These are phyloP conservation scores for Drosophila prosaltans DNA, from an alignment of 1,140 invertebrate species.

Conservation along the genomic window DNA sequence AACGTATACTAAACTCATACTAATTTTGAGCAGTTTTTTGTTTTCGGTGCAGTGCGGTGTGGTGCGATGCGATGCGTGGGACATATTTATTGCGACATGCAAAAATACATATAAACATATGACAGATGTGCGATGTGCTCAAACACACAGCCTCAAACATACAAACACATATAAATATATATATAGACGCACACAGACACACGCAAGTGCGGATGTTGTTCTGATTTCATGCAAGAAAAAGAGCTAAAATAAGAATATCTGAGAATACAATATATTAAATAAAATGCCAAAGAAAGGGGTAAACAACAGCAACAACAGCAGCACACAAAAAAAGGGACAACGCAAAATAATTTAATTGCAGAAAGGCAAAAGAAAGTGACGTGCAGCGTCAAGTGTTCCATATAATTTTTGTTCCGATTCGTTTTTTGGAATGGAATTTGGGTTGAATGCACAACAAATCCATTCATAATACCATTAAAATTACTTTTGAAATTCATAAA, in stretches of 20 bases:
- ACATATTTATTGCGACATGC: slow-evolving; percentile 49
- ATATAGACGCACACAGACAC: slow-evolving; percentile 18
- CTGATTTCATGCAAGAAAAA: slow-evolving; percentile 57
- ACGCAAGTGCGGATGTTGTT: slow-evolving; percentile 43
- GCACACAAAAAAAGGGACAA: slow-evolving; percentile 19
- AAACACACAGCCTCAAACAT: slow-evolving; percentile 11
- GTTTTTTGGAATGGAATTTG: slow-evolving; percentile 31
- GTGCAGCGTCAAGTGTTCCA: slow-evolving; percentile 54
- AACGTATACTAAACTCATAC: slow-evolving; percentile 23
- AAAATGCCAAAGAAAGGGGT: slow-evolving; percentile 53
- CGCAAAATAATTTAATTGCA: slow-evolving; percentile 39
- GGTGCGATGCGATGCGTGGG: slow-evolving; percentile 43
- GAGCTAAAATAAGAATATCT: slow-evolving; percentile 57
- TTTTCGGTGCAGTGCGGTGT: slow-evolving; percentile 7
- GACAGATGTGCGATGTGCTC: slow-evolving; percentile 46
- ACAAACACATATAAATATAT: slow-evolving; percentile 20
- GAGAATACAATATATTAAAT: slow-evolving; percentile 43
- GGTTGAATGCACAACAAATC: slow-evolving; percentile 8
- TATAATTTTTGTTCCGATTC: slow-evolving; percentile 13
- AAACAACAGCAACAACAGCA: slow-evolving; percentile 32
- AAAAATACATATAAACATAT: slow-evolving; percentile 24
- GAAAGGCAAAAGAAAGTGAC: slow-evolving; percentile 26
- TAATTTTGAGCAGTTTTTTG: slow-evolving; percentile 20
- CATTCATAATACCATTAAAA: neutral
- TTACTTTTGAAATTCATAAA: neutral